A percentile compares a stretch with the other conserved stretches of the same genome.
These are phyloP conservation scores for Pterostichus madidus DNA, from an alignment of 2,888 invertebrate species.

Conservation along the genomic window DNA sequence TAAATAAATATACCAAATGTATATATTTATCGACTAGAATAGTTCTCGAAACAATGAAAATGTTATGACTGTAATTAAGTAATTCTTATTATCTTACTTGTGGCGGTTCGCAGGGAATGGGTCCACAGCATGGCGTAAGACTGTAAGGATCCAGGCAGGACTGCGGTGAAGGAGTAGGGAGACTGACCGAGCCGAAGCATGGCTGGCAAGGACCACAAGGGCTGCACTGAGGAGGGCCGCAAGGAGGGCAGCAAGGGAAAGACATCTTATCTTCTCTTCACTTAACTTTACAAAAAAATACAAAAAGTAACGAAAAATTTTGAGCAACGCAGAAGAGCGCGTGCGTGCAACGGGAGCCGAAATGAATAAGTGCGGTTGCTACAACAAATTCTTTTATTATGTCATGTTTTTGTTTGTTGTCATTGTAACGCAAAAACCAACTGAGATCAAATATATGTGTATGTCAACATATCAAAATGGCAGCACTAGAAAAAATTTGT, in stretches of 20 bases:
- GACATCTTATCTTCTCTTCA: neutral
- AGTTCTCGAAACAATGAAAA: no score
- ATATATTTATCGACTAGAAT: no score
- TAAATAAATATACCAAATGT: no score
- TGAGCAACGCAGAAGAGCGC: conserved; percentile 27
- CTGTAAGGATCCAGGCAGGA: conserved; percentile 75
- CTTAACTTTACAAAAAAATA: conserved; percentile 22
- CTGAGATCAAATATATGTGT: neutral
- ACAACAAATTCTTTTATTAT: conserved; percentile 48
- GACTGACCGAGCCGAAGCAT: conserved; percentile 76
- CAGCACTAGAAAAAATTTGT: no score
- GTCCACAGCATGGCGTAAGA: conserved; percentile 73
- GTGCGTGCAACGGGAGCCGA: conserved; percentile 23
- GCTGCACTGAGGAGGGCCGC: conserved; percentile 13
- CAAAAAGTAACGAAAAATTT: conserved; percentile 51
- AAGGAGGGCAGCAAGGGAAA: conserved; percentile 20
- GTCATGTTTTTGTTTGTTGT: no score
- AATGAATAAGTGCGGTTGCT: conserved; percentile 40
- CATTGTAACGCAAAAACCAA: neutral
- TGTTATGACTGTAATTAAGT: no score
- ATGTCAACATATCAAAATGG: no score
- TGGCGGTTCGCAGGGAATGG: conserved; percentile 59
- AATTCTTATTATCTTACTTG: conserved; percentile 25
- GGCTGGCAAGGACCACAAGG: conserved; percentile 72
- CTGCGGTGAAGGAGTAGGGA: conserved; percentile 71